Evolutionary conservation across 2,797 vertebrate genomes (phyloP).

Genomic region (Crocidura indochinensis): DNA sequence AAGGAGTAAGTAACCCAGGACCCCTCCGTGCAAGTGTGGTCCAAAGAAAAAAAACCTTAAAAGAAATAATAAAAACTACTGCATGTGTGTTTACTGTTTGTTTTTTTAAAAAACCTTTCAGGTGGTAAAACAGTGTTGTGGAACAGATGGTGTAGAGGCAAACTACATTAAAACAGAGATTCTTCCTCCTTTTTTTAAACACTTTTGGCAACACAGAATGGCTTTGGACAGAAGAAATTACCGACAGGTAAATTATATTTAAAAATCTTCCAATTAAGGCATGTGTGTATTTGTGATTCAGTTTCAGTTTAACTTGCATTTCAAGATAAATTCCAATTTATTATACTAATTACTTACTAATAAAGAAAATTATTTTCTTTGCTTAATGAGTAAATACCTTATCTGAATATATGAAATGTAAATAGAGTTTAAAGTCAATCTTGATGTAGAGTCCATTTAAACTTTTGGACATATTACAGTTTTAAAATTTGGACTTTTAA

Average conservation of each 20-base stretch:
- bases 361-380: neutral
- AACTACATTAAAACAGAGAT: constrained; percentile 99
- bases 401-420: constrained; percentile 17
- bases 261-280: neutral
- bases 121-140: constrained; percentile 99
- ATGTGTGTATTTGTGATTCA: constrained; percentile 33
- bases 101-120: constrained; percentile 79
- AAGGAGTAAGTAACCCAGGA: too few species aligned
- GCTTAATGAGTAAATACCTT: constrained; percentile 27
- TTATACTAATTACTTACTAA: too few species aligned
- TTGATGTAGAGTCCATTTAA: neutral
- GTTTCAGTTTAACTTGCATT: constrained; percentile 30
- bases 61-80: neutral
- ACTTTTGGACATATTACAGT: neutral
- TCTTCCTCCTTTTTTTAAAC: constrained; percentile 99
- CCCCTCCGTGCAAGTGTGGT: too few species aligned
- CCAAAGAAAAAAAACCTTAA: neutral
- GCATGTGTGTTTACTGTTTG: neutral
- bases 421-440: neutral
- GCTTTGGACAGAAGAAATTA: constrained; percentile 99
- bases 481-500: too few species aligned
- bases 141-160: constrained; percentile 98
- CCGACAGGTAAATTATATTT: constrained; percentile 93
- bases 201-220: constrained; percentile 99
- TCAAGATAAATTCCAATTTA: neutral